These are phyloP conservation scores for Pitta sordida DNA, from an alignment of 2,113 vertebrate genomes.

Conservation along the genomic window DNA sequence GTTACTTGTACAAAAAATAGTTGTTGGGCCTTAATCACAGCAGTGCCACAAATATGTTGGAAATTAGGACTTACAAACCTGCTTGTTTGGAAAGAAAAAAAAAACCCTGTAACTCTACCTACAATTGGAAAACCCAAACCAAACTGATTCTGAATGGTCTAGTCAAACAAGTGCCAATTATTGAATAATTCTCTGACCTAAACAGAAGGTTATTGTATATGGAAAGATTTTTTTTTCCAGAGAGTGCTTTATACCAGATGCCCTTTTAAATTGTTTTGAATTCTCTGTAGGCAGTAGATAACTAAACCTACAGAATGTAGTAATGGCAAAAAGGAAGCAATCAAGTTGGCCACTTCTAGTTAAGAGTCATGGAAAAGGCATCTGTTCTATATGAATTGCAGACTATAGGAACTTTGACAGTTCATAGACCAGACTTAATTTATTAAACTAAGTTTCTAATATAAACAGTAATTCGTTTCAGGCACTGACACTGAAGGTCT, in stretches of 20 bases:
- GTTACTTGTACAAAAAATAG: conserved; percentile 77
- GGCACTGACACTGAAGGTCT: conserved; percentile 90
- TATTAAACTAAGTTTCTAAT: conserved; percentile 99
- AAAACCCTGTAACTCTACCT: conserved; percentile 73
- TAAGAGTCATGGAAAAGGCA: conserved; percentile 76
- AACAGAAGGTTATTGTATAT: conserved; percentile 84
- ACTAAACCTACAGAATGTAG: conserved; percentile 79
- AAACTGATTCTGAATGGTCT: conserved; percentile 75
- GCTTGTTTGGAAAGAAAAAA: conserved; percentile 56
- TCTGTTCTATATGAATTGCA: conserved; percentile 93
- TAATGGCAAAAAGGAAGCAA: conserved; percentile 88
- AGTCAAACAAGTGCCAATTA: conserved; percentile 90
- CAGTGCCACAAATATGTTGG: conserved; percentile 70
- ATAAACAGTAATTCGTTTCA: conserved; percentile 99
- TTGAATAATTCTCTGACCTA: conserved; percentile 86
- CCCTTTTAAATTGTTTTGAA: conserved; percentile 88
- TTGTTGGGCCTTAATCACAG: conserved; percentile 75
- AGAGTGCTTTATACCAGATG: conserved; percentile 88
- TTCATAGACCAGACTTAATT: conserved; percentile 92
- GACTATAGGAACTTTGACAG: conserved; percentile 85
- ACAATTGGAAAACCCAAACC: conserved; percentile 72
- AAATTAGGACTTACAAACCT: conserved; percentile 74
- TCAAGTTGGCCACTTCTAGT: conserved; percentile 81
- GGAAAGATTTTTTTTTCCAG: conserved; percentile 61
- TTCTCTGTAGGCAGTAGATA: conserved; percentile 86